A percentile compares a stretch with the other conserved stretches of the same genome.
Conservation (phyloP, 2,113 vertebrate genomes). For the Erythrocercus mccallii region DNA sequence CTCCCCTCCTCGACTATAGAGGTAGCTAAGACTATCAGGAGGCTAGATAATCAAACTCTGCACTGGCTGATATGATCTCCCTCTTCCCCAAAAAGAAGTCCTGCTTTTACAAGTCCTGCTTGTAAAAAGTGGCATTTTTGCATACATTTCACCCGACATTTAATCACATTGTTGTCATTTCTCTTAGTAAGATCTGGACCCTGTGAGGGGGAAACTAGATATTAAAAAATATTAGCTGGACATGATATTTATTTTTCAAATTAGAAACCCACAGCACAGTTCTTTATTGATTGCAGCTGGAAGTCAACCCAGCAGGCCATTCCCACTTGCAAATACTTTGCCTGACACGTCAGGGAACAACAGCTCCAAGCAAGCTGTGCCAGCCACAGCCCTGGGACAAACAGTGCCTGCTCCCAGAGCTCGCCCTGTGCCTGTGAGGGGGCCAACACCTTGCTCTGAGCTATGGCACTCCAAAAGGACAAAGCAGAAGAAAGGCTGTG, state of each 20-base stretch:
- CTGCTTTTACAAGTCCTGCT: background rate
- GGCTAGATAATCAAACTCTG: background rate
- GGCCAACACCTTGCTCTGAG: fast-evolving
- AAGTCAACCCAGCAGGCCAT: background rate
- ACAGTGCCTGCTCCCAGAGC: background rate
- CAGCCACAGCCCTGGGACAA: background rate
- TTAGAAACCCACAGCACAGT: background rate
- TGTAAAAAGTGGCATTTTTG: background rate
- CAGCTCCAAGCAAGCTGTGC: background rate
- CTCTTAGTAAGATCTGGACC: background rate
- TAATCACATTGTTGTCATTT: background rate
- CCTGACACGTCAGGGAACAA: background rate
- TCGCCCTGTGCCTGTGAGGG: fast-evolving
- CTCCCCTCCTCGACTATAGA: background rate
- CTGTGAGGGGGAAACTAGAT: background rate
- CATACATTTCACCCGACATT: background rate
- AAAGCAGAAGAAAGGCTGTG: background rate
- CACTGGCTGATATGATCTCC: background rate
- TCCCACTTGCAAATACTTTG: background rate
- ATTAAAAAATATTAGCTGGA: background rate
- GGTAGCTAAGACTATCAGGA: background rate
- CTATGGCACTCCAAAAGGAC: fast-evolving
- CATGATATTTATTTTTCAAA: background rate
- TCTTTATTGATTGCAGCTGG: background rate
- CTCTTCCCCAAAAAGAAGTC: background rate